Evolutionary conservation across 2,888 invertebrate species (phyloP).

Genomic region (Leuctra nigra): DNA sequence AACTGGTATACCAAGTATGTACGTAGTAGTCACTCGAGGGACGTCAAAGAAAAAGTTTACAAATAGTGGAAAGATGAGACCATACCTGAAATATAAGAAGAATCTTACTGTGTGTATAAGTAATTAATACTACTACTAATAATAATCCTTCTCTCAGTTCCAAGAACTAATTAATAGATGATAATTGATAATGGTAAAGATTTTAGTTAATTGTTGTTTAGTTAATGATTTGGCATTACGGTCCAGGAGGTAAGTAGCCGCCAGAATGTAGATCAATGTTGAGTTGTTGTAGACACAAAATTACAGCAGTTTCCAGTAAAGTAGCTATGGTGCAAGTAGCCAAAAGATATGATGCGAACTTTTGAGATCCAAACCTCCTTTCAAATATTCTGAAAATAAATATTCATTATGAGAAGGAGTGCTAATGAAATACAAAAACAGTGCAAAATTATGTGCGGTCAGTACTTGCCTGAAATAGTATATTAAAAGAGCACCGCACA

Average conservation of each 20-base stretch:
- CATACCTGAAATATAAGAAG: conserved; percentile 36
- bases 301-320: conserved; percentile 39
- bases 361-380: conserved; percentile 45
- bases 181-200: not conserved
- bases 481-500: conserved; percentile 44
- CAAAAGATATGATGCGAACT: conserved; percentile 43
- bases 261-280: conserved; percentile 38
- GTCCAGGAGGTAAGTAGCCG: conserved; percentile 41
- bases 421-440: not conserved
- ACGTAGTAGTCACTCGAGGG: conserved; percentile 39
- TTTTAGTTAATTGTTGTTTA: not conserved
- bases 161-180: not conserved
- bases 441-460: not conserved
- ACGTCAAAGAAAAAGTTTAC: conserved; percentile 46
- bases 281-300: conserved; percentile 36
- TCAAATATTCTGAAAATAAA: conserved; percentile 42
- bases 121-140: not conserved
- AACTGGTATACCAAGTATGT: conserved; percentile 44
- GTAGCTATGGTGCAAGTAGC: conserved; percentile 41
- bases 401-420: not conserved
- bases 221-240: conserved; percentile 36
- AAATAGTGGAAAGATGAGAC: conserved; percentile 44
- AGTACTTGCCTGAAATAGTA: conserved; percentile 42
- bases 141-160: too few relatives aligned
- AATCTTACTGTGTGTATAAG: not conserved